phyloP scores from a whole-genome alignment of 1,140 invertebrate genomes.

The Anoplophora glabripennis region DNA sequence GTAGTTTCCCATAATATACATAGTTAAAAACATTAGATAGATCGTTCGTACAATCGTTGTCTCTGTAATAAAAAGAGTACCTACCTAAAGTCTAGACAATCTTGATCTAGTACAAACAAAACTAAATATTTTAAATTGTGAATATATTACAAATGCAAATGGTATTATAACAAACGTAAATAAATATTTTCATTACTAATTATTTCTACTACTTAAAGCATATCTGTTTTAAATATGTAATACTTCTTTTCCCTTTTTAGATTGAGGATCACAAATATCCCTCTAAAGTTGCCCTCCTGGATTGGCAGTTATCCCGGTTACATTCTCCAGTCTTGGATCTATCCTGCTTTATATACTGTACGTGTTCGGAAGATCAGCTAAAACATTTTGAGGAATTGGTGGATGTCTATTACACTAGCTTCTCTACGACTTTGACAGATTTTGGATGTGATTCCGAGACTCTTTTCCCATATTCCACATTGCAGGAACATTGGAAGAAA shows the following conservation, averaged over 20 bases:
- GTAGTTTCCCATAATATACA: no score
- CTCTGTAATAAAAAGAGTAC: no score
- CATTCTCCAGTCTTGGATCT: constrained; percentile 58
- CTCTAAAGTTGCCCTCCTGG: constrained; percentile 41
- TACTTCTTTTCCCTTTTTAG: constrained; percentile 8
- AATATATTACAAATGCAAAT: no score
- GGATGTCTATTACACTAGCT: background rate
- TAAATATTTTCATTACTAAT: no score
- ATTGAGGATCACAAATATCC: constrained; percentile 6
- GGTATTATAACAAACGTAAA: no score
- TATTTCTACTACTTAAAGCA: no score
- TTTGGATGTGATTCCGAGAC: background rate
- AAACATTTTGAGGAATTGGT: background rate
- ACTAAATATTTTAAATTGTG: no score
- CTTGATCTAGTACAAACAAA: no score
- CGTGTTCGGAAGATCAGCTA: constrained; percentile 50
- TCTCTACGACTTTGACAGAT: background rate
- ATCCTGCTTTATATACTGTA: constrained; percentile 56
- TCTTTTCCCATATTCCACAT: background rate
- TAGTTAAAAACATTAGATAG: no score
- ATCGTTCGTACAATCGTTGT: no score
- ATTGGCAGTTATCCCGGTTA: constrained; percentile 56
- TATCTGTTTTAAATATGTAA: no score
- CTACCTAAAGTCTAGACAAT: no score
- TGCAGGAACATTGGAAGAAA: constrained; percentile 22